Evolutionary conservation across 1,140 invertebrate genomes (phyloP).

Genomic region (Euglossa dilemma): DNA sequence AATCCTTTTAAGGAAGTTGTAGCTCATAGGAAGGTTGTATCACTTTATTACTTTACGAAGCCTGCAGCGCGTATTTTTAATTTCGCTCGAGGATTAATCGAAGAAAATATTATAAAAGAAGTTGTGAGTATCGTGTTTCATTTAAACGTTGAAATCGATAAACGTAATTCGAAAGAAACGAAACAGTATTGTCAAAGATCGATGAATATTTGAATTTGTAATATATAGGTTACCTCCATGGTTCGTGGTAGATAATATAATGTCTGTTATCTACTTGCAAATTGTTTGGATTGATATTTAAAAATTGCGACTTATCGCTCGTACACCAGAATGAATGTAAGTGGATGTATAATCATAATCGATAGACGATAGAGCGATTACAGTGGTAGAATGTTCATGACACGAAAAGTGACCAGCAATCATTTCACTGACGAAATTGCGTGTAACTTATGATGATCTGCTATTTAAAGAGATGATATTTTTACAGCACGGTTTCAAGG

Average conservation of each 20-base stretch:
- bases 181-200: no score
- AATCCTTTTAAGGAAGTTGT: slow-evolving; percentile 39
- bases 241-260: no score
- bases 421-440: slow-evolving; percentile 40
- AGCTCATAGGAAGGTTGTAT: not conserved
- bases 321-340: not conserved
- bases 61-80: not conserved
- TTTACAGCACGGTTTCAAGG: slow-evolving; percentile 36
- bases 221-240: no score
- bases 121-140: not conserved
- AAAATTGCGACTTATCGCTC: no score
- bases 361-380: not conserved
- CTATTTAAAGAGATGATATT: slow-evolving; percentile 50
- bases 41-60: slow-evolving; percentile 16
- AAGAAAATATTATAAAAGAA: not conserved
- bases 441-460: slow-evolving; percentile 17
- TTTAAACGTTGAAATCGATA: not conserved
- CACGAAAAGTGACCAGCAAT: slow-evolving; percentile 35
- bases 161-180: not conserved
- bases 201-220: no score
- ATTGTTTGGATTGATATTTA: no score
- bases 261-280: no score
- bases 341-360: not conserved
- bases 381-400: not conserved
- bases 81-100: not conserved